These are phyloP conservation scores for Machaerirhynchus nigripectus DNA, from an alignment of 2,113 vertebrate species.

Conservation along the genomic window DNA sequence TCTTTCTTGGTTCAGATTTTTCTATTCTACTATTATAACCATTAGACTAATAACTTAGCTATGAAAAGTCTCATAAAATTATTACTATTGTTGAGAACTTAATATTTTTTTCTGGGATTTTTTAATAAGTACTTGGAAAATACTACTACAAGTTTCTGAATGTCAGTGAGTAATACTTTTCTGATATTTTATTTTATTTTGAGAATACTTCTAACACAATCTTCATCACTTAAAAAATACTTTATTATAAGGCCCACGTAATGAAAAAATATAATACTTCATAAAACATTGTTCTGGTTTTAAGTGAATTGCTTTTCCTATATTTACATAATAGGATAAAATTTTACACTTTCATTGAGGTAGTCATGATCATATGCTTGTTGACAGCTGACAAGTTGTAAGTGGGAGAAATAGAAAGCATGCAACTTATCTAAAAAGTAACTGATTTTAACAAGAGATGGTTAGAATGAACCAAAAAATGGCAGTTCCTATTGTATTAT, in stretches of 20 bases:
- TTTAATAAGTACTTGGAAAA: background rate
- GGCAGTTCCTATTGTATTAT: background rate
- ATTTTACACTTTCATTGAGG: background rate
- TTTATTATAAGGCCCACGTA: background rate
- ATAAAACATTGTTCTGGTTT: background rate
- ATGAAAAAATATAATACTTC: background rate
- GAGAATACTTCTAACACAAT: background rate
- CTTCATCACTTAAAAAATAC: background rate
- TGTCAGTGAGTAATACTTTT: background rate
- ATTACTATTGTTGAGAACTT: background rate
- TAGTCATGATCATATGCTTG: rapidly evolving
- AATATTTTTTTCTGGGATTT: background rate
- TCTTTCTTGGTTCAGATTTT: background rate
- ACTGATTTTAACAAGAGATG: background rate
- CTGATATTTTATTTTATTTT: background rate
- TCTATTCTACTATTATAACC: background rate
- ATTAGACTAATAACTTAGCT: background rate
- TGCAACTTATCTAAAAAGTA: background rate
- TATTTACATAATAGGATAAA: background rate
- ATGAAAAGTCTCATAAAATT: background rate
- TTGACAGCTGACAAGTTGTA: background rate
- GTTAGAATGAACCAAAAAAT: background rate
- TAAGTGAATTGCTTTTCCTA: background rate
- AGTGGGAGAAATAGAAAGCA: background rate
- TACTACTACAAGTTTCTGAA: background rate